phyloP scores from a whole-genome alignment of 2,113 vertebrate genomes.

The Zosterops pallidus region DNA sequence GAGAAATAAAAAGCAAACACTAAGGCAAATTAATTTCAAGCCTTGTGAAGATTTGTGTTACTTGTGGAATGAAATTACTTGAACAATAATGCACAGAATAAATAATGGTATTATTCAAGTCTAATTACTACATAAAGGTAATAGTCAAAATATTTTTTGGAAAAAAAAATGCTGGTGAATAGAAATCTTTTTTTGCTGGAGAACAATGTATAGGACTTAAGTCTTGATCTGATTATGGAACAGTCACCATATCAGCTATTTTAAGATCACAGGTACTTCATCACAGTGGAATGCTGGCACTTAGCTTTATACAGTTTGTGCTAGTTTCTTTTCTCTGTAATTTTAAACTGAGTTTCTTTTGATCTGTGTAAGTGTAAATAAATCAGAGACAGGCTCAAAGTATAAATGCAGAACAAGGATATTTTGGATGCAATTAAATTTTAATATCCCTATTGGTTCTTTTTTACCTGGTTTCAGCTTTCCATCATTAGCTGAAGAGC shows the following conservation, averaged over 20 bases:
- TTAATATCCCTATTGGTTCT: not conserved
- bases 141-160: not conserved
- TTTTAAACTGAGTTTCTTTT: conserved; percentile 35
- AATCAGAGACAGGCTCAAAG: conserved; percentile 1
- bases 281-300: not conserved
- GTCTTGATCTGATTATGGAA: not conserved
- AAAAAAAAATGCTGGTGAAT: not conserved
- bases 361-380: conserved; percentile 33
- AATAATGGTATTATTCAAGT: not conserved
- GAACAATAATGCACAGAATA: not conserved
- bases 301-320: conserved; percentile 2
- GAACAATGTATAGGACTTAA: not conserved
- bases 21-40: conserved; percentile 4
- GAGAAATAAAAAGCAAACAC: conserved; percentile 28
- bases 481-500: conserved; percentile 43
- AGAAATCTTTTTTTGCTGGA: not conserved
- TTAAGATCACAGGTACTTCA: conserved; percentile 45
- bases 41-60: not conserved
- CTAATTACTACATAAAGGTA: not conserved
- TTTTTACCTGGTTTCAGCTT: conserved; percentile 67
- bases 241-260: conserved; percentile 3
- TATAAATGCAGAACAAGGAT: not conserved
- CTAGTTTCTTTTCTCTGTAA: conserved; percentile 30
- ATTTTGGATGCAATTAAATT: not conserved
- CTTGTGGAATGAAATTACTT: not conserved